A percentile compares a stretch with the other conserved stretches of the same genome.
These are phyloP conservation scores for Caranx ignobilis DNA, from an alignment of 2,113 vertebrate species.

Conservation along the genomic window DNA sequence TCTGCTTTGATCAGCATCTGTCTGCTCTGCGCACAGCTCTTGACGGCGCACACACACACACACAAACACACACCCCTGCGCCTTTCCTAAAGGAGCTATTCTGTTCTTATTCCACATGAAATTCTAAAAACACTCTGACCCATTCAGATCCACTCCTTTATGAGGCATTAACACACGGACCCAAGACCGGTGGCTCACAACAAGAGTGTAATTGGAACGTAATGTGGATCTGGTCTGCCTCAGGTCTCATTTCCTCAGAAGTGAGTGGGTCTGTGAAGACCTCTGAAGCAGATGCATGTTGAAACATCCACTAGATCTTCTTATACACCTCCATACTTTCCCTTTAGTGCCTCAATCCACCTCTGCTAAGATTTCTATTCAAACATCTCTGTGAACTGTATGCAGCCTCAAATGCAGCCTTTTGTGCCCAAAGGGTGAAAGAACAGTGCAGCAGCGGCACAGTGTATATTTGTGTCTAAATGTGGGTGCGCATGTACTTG, in stretches of 20 bases:
- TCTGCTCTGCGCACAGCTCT: too few species aligned
- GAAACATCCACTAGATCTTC: background rate
- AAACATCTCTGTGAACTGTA: slow-evolving; percentile 27
- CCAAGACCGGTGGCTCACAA: background rate
- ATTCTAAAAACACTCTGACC: background rate
- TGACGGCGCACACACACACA: too few species aligned
- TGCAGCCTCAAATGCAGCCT: background rate
- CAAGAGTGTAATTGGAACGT: background rate
- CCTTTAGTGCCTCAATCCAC: background rate
- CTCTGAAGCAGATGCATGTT: background rate
- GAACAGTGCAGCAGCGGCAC: slow-evolving; percentile 20
- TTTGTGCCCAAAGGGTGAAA: slow-evolving; percentile 46
- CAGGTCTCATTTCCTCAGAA: background rate
- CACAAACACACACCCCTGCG: too few species aligned
- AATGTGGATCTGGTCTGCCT: background rate
- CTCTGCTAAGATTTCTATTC: slow-evolving; percentile 25
- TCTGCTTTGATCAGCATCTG: too few species aligned
- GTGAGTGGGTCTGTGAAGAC: background rate
- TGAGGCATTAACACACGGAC: background rate
- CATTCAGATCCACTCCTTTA: background rate
- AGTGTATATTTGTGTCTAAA: slow-evolving; percentile 49
- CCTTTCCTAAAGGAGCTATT: background rate
- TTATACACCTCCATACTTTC: background rate
- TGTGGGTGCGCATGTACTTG: slow-evolving; percentile 10
- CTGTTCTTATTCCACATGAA: background rate